A percentile compares a stretch with the other conserved stretches of the same genome.
phyloP scores from a whole-genome alignment of 30 jellyfish, hydroid and myxozoan genomes.

The Haliclystus octoradiatus region DNA sequence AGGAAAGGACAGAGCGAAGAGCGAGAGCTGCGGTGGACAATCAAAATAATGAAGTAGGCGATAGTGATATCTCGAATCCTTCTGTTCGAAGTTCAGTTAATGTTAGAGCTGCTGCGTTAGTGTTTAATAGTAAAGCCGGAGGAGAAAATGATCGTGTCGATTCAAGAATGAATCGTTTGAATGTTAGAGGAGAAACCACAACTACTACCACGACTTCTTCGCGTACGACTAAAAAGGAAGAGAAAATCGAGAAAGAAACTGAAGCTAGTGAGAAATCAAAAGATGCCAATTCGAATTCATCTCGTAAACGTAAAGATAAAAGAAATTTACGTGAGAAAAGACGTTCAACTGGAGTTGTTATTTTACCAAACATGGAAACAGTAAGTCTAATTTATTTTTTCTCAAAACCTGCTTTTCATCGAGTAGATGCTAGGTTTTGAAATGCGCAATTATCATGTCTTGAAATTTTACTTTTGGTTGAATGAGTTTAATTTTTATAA shows the following conservation, averaged over 20 bases:
- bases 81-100: too few species aligned
- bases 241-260: slow-evolving; percentile 9
- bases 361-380: slow-evolving; percentile 85
- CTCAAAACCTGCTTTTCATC: too few species aligned
- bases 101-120: too few species aligned
- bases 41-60: slow-evolving; percentile 32
- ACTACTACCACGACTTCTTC: too few species aligned
- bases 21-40: slow-evolving; percentile 23
- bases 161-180: slow-evolving; percentile 49
- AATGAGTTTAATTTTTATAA: too few species aligned
- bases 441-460: too few species aligned
- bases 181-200: slow-evolving; percentile 46
- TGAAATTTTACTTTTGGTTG: too few species aligned
- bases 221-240: too few species aligned
- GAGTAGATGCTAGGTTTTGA: too few species aligned
- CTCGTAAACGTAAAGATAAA: slow-evolving; percentile 65
- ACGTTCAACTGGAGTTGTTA: slow-evolving; percentile 89
- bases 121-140: slow-evolving; percentile 8
- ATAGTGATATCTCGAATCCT: slow-evolving; percentile 1
- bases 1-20: slow-evolving; percentile 52
- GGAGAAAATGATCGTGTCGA: slow-evolving; percentile 38
- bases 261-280: slow-evolving; percentile 7
- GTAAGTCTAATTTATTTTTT: too few species aligned
- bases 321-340: slow-evolving; percentile 84
- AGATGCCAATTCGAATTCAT: slow-evolving; percentile 68